Percentiles rank a stretch among this genome's conserved stretches.
phyloP scores from a whole-genome alignment of 2,113 vertebrate species.

The Lycocorax pyrrhopterus region DNA sequence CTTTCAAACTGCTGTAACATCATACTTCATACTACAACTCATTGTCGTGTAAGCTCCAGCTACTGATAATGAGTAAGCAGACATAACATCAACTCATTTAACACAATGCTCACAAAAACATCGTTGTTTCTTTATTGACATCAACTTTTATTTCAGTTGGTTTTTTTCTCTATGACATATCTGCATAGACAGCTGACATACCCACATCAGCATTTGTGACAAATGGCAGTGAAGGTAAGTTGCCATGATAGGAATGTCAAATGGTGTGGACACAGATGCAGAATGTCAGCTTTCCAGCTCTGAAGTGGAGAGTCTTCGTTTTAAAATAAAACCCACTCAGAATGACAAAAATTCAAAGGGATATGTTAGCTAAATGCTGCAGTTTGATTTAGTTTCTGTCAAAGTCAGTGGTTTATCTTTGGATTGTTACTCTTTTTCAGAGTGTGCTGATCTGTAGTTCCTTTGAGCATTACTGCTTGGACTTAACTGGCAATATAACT shows the following conservation, averaged over 20 bases:
- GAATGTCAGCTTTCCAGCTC: not conserved
- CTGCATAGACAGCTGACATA: not conserved
- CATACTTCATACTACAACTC: not conserved
- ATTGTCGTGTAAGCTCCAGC: not conserved
- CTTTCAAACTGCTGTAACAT: not conserved
- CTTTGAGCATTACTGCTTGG: not conserved
- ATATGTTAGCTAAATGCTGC: not conserved
- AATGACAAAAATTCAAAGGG: not conserved
- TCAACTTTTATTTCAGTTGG: not conserved
- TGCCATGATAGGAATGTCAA: not conserved
- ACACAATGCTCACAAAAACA: not conserved
- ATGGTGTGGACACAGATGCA: not conserved
- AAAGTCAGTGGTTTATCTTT: not conserved
- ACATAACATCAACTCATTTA: not conserved
- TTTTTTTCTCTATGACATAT: not conserved
- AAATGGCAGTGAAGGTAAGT: not conserved
- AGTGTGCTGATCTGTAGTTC: not conserved
- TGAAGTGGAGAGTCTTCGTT: not conserved
- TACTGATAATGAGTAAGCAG: not conserved
- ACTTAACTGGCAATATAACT: not conserved
- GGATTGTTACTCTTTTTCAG: not conserved
- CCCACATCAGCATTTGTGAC: not conserved
- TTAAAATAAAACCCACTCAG: not conserved
- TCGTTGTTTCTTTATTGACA: not conserved
- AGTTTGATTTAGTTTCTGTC: not conserved